Evolutionary conservation across 1,140 invertebrate species (phyloP).

Genomic region (Laupala kohalensis): DNA sequence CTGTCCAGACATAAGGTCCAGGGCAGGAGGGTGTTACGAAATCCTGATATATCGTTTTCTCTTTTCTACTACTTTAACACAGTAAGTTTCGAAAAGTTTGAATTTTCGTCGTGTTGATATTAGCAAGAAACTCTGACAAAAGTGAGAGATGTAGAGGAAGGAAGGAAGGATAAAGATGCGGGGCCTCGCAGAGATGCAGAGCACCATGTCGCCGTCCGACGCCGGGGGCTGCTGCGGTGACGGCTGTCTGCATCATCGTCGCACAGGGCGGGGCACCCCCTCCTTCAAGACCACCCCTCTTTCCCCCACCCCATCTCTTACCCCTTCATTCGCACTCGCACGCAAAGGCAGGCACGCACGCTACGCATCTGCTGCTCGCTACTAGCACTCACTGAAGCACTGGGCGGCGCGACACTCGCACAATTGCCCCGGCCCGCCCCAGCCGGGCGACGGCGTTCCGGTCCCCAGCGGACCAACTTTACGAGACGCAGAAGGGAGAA

Average conservation of each 20-base stretch:
- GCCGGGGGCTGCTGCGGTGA: not conserved
- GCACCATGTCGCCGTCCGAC: too few species aligned
- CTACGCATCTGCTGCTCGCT: not conserved
- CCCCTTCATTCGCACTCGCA: not conserved
- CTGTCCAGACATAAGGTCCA: too few species aligned
- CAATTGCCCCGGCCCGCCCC: not conserved
- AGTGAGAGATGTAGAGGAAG: too few species aligned
- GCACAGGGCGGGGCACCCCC: not conserved
- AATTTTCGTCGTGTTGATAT: too few species aligned
- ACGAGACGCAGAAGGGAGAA: not conserved
- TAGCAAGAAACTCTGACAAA: too few species aligned
- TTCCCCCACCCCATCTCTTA: not conserved
- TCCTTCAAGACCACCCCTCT: not conserved
- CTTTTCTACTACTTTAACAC: too few species aligned
- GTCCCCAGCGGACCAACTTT: not conserved
- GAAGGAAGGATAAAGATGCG: too few species aligned
- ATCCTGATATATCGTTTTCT: too few species aligned
- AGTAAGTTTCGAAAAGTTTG: too few species aligned
- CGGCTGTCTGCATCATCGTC: too few species aligned
- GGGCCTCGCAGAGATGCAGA: too few species aligned
- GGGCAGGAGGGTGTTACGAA: too few species aligned
- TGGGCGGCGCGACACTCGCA: not conserved
- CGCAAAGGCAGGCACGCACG: not conserved
- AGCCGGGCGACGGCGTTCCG: not conserved
- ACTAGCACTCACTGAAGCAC: not conserved